Percentiles rank a stretch among this genome's conserved stretches.
phyloP scores from a whole-genome alignment of 2,888 invertebrate genomes.

The Ectemnius continuus region DNA sequence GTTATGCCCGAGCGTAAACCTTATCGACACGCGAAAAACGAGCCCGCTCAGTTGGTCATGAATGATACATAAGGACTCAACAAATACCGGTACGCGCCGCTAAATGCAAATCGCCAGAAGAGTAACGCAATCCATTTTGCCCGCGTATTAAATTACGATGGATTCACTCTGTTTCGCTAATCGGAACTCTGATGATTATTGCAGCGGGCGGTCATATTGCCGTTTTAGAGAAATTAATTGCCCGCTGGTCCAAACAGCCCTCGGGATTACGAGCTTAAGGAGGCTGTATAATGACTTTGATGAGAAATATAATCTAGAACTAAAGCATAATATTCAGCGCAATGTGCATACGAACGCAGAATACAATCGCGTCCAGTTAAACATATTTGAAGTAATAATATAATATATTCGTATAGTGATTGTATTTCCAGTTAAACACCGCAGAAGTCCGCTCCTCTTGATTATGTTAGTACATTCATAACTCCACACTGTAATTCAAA shows the following conservation, averaged over 20 bases:
- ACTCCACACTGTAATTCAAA: too few relatives aligned
- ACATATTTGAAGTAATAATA: too few relatives aligned
- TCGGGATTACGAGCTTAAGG: slow-evolving; percentile 3
- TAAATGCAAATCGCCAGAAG: not conserved
- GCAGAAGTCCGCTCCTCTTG: too few relatives aligned
- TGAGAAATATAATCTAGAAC: too few relatives aligned
- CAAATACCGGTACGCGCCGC: not conserved
- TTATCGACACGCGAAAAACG: slow-evolving; percentile 2
- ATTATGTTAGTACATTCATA: too few relatives aligned
- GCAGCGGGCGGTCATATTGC: slow-evolving; percentile 43
- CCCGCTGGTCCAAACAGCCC: slow-evolving; percentile 27
- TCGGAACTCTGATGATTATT: slow-evolving; percentile 51
- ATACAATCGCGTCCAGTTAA: too few relatives aligned
- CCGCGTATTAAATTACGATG: slow-evolving; percentile 18
- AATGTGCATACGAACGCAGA: too few relatives aligned
- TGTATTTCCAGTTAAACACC: too few relatives aligned
- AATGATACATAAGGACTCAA: slow-evolving; percentile 3
- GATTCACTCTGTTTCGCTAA: slow-evolving; percentile 26
- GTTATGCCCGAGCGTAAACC: not conserved
- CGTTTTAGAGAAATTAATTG: slow-evolving; percentile 54
- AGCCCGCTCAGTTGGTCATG: slow-evolving; percentile 3
- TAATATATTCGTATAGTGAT: too few relatives aligned
- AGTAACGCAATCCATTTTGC: slow-evolving; percentile 17
- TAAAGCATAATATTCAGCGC: too few relatives aligned
- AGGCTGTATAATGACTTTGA: slow-evolving; percentile 11